Base-by-base conservation (phyloP, 2,888 invertebrate genomes). In the Troides oblongomaculatus region DNA sequence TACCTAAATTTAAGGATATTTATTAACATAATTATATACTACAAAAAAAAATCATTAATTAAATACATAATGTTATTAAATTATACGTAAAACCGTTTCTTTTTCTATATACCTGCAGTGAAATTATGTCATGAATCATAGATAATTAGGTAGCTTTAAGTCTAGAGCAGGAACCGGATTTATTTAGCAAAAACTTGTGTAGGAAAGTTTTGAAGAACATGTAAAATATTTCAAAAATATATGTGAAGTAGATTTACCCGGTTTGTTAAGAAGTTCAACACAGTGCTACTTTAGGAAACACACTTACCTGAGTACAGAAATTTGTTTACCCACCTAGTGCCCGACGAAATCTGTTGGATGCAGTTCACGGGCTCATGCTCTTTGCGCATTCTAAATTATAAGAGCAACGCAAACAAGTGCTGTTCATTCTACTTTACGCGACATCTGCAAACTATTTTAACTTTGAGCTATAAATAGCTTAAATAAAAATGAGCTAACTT, bases 391-490 rank as follows among this genome's bases (percentile, higher is more conserved):
- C 66, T 70, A 66, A 70, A 62, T 66, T 70, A 73, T 73, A 70
- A 71, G 61, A 72, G 71, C 62, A 70, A 70, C 62, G 69, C 68
- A 73, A 74, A 76, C 66, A 73, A 73, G 72, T 69, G 72, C 66
- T 70, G 66, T 66, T 70, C 58, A 70, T 66, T 70, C 50, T 50
- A 64, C 66, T 70, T 70, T 66, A 50, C 23, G 58, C 50, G 66
- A 62, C 69, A 62, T 62, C 62, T 58, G 58, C 46, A 46, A 70
- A 62, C 39, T 66, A 56, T 61, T 69, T 62, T 25, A 43, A 39
- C 66, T 62, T 62, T 65, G 36, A 39, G 58, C 23, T 66, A 53
- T 64, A 69, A 64, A 69, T 43, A 63, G 58, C 57, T 59, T 57
- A 12, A 30, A 39, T 56, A 61, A 66, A 65, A 61, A 61, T 61